Percentiles rank a stretch among this genome's conserved stretches.
Evolutionary conservation across 2,113 vertebrate genomes (phyloP).

Genomic region (Callipepla squamata): DNA sequence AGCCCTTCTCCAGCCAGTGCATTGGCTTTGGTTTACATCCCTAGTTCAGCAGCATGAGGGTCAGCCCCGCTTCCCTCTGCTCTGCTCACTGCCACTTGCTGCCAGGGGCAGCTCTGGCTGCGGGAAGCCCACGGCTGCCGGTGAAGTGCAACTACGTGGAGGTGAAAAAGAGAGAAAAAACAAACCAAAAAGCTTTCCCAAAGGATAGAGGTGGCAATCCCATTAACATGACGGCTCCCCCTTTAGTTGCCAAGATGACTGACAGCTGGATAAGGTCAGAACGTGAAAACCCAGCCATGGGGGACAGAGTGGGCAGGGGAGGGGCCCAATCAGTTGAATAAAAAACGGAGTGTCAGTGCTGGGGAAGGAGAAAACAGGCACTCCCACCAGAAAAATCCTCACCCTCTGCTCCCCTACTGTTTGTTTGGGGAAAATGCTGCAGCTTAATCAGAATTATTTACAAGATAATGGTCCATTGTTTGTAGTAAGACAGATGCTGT

Average conservation of each 20-base stretch:
- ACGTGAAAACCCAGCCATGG: conserved; percentile 50
- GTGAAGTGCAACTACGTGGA: background rate
- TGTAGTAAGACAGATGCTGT: conserved; percentile 84
- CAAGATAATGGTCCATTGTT: conserved; percentile 87
- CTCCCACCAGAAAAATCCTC: conserved; percentile 63
- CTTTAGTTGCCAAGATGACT: conserved; percentile 53
- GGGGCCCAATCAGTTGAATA: conserved; percentile 35
- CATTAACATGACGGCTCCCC: background rate
- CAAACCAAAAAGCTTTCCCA: background rate
- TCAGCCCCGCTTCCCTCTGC: accelerated
- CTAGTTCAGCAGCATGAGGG: background rate
- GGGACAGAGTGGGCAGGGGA: background rate
- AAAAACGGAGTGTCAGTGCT: conserved; percentile 43
- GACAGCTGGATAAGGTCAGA: conserved; percentile 59
- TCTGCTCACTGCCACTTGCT: background rate
- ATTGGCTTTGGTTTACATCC: background rate
- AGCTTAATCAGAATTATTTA: conserved; percentile 88
- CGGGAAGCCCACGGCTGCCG: accelerated
- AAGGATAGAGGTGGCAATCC: conserved; percentile 27
- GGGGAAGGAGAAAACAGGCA: conserved; percentile 15
- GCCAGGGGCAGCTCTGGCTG: background rate
- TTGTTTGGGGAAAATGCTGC: conserved; percentile 78
- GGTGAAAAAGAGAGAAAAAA: background rate
- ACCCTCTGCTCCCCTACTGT: conserved; percentile 60
- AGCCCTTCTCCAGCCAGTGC: background rate